Base-by-base conservation (phyloP, 1,140 invertebrate species). In the Conus ventricosus region DNA sequence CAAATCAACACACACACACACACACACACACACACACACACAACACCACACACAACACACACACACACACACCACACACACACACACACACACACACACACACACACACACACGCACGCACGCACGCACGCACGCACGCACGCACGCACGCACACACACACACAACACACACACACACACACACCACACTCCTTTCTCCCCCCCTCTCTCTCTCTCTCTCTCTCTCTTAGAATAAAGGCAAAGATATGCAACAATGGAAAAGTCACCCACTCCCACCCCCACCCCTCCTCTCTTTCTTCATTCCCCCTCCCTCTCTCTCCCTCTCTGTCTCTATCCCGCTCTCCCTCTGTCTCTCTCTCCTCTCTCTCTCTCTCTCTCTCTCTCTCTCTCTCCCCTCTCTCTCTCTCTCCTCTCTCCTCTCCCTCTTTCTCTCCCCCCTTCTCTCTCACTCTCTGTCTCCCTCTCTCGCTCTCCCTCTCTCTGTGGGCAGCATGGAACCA, bases 301-400 rank as follows among this genome's bases (percentile, higher is more conserved):
- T 23, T 82, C 39, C 5, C 54, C 8, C 25, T 80, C 71, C 53
- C 75, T 63, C 75, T 78, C 5, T 25, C 27, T 23, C 53, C 63
- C 71, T 80, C 75, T 63, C 51, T 80, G 17, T 80, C 75, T 63
- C 75, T 80, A 5, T 53, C 60, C 53, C 75, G 1, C 71, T 78
- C 75, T 78, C n/a, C 54, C 85, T 60, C 53, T 13, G 6, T 60
- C 39, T 23, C 8, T 23, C 51, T 60, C 63, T 13, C 51, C 27
- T 8, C 85, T 5, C 51, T 13, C 51, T 54, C 13, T 23, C 60
- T 8, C 54, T 78, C 51, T 53, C 85, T 78, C 51, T 63, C 60
- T 87, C 27, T 63, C 71, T 87, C 39, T 78, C 85, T 87, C 39
- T 78, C 71, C 1, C 8, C 13, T 53, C n/a, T 67, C 53, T 51